phyloP scores from a whole-genome alignment of 2,888 invertebrate genomes.

The Neoitamus cyanurus region DNA sequence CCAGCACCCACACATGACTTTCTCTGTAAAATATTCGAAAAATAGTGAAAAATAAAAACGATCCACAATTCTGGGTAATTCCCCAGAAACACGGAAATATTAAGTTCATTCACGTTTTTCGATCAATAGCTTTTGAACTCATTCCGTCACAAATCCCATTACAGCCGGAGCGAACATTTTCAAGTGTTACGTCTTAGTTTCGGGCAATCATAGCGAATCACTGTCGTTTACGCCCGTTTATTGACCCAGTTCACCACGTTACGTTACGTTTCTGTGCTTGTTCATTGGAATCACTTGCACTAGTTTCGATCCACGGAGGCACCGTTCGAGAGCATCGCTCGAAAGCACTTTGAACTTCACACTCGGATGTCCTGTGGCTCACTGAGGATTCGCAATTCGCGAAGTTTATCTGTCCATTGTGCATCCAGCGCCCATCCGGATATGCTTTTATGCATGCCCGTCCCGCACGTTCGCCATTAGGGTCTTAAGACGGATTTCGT shows the following conservation, averaged over 20 bases:
- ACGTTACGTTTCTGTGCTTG: neutral
- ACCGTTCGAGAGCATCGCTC: neutral
- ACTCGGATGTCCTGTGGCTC: neutral
- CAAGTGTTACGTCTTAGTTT: slow-evolving; percentile 21
- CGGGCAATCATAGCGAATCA: neutral
- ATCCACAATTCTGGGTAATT: neutral
- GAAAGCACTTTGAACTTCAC: slow-evolving; percentile 24
- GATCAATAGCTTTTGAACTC: slow-evolving; percentile 20
- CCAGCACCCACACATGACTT: neutral
- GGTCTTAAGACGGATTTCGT: neutral
- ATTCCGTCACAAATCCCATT: slow-evolving; percentile 1
- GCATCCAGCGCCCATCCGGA: neutral
- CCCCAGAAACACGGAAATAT: neutral
- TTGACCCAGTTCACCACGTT: slow-evolving; percentile 42
- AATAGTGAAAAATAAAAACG: neutral
- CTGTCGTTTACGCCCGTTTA: slow-evolving; percentile 43
- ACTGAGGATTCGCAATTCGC: neutral
- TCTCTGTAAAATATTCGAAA: neutral
- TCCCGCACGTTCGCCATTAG: neutral
- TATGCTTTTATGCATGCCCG: neutral
- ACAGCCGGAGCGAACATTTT: neutral
- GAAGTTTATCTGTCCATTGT: neutral
- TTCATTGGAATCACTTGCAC: slow-evolving; percentile 20
- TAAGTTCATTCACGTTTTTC: slow-evolving; percentile 21
- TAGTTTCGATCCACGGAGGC: neutral